Evolutionary conservation across 1,140 invertebrate genomes (phyloP).

Genomic region (Colletes latitarsis): DNA sequence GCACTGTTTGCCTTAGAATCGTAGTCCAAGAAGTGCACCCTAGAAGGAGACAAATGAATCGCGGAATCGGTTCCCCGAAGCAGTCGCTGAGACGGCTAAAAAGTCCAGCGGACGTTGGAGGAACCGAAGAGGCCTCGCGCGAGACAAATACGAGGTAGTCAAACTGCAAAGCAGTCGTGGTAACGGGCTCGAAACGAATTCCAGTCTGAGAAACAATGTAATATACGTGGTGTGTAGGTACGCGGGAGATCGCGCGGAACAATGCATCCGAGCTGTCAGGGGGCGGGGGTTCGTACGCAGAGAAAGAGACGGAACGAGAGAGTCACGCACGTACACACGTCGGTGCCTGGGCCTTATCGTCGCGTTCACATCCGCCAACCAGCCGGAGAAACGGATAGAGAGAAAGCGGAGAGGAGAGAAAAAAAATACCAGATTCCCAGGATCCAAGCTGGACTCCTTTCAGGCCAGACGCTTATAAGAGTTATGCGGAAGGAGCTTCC

Average conservation of each 20-base stretch:
- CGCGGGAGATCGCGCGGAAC: slow-evolving; percentile 66
- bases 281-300: slow-evolving; percentile 6
- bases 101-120: too few species aligned
- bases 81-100: too few species aligned
- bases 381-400: slow-evolving; percentile 72
- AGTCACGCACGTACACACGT: slow-evolving; percentile 72
- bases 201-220: slow-evolving; percentile 59
- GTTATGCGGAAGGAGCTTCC: slow-evolving; percentile 68
- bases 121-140: background rate
- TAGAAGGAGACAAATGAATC: too few species aligned
- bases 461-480: slow-evolving; percentile 37
- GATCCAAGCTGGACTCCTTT: slow-evolving; percentile 67
- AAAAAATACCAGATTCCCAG: slow-evolving; percentile 73
- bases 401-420: slow-evolving; percentile 64
- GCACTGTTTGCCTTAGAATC: too few species aligned
- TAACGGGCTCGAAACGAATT: slow-evolving; percentile 47
- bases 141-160: slow-evolving; percentile 29
- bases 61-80: too few species aligned
- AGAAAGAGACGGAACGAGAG: slow-evolving; percentile 57
- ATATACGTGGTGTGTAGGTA: slow-evolving; percentile 61
- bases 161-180: slow-evolving; percentile 8
- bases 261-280: slow-evolving; percentile 45
- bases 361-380: slow-evolving; percentile 75
- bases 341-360: slow-evolving; percentile 69
- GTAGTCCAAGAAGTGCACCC: too few species aligned